Percentiles rank a stretch among this genome's conserved stretches.
These are phyloP conservation scores for Dascyllus trimaculatus DNA, from an alignment of 2,113 vertebrate species.

Conservation along the genomic window DNA sequence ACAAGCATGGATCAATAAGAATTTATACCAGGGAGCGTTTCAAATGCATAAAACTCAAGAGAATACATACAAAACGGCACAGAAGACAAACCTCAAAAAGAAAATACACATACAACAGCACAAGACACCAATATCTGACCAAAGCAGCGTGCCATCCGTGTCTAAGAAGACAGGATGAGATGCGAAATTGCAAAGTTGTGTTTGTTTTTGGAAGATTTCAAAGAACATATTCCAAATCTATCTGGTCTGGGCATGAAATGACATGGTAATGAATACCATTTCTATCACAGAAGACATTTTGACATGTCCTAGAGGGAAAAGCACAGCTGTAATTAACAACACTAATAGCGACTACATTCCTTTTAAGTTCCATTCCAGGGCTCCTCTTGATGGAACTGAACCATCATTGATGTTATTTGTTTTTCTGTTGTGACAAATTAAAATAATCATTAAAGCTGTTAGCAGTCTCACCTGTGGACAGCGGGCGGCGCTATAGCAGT, in stretches of 20 bases:
- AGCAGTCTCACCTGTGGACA: slow-evolving; percentile 92
- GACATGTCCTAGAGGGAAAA: slow-evolving; percentile 1
- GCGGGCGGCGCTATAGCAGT: slow-evolving; percentile 94
- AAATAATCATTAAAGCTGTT: background rate
- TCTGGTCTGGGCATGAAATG: background rate
- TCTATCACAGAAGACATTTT: background rate
- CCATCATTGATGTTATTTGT: background rate
- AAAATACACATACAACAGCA: background rate
- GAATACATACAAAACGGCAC: background rate
- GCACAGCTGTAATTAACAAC: background rate
- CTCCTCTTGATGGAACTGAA: background rate
- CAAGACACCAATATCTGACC: background rate
- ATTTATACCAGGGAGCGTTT: too few relatives aligned
- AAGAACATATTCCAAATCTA: background rate
- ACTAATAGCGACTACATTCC: background rate
- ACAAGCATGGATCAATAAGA: too few relatives aligned
- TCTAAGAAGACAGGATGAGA: too few relatives aligned
- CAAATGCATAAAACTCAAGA: background rate
- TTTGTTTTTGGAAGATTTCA: background rate
- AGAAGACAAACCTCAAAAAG: background rate
- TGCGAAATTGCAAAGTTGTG: background rate
- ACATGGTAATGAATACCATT: background rate
- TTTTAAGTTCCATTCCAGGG: too few relatives aligned
- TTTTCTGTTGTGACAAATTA: background rate
- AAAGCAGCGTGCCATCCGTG: background rate